Evolutionary conservation across 2,113 vertebrate species (phyloP).

Genomic region (Eudyptes chrysolophus): DNA sequence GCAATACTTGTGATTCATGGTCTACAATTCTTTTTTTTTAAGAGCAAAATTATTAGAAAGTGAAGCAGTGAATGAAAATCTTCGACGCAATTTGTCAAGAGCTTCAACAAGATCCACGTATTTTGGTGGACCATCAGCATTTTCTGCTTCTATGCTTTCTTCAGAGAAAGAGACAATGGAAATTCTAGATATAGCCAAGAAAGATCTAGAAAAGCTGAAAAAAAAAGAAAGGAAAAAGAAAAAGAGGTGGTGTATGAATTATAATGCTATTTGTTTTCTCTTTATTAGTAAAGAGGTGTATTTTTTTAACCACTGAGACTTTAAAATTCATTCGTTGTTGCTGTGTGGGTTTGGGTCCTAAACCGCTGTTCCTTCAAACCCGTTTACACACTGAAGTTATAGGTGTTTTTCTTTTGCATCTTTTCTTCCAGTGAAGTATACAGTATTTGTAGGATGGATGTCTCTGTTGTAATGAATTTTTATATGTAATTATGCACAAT

Average conservation of each 20-base stretch:
- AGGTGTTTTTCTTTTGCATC: background rate
- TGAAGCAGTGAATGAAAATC: slow-evolving; percentile 91
- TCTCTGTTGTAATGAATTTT: background rate
- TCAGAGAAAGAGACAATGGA: slow-evolving; percentile 90
- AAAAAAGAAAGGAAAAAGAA: slow-evolving; percentile 96
- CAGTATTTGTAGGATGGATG: background rate
- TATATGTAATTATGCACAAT: background rate
- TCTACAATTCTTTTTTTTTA: background rate
- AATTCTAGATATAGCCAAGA: slow-evolving; percentile 94
- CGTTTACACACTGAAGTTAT: background rate
- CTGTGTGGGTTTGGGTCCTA: background rate
- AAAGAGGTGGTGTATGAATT: slow-evolving; percentile 82
- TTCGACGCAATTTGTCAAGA: slow-evolving; percentile 87
- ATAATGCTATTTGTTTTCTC: background rate
- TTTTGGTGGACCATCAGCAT: slow-evolving; percentile 79
- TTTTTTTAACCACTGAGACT: background rate
- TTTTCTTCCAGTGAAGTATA: background rate
- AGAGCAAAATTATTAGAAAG: slow-evolving; percentile 97
- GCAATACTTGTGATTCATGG: background rate
- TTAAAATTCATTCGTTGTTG: background rate
- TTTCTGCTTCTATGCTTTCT: slow-evolving; percentile 75
- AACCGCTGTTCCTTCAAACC: background rate
- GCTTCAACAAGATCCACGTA: slow-evolving; percentile 84
- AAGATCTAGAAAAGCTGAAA: slow-evolving; percentile 94
- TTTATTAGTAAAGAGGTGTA: background rate